These are phyloP conservation scores for Operophtera brumata DNA, from an alignment of 2,888 invertebrate genomes.

Conservation along the genomic window DNA sequence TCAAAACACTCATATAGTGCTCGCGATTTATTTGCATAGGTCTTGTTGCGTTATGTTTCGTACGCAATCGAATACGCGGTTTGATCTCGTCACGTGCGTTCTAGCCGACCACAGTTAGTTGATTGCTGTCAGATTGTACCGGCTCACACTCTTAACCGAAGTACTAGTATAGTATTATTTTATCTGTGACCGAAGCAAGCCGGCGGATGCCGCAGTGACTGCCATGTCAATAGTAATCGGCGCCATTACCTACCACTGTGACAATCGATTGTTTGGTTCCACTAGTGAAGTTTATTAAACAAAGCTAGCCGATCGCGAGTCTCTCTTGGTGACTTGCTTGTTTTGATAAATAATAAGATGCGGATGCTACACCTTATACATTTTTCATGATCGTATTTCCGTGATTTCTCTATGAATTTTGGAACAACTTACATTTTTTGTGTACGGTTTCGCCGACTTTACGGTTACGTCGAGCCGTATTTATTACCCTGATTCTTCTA, in stretches of 20 bases:
- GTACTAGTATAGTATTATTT: no score
- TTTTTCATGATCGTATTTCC: no score
- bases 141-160: constrained; percentile 67
- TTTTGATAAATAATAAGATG: background rate
- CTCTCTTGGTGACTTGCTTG: background rate
- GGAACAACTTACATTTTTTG: no score
- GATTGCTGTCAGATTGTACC: constrained; percentile 66
- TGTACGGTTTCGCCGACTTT: no score
- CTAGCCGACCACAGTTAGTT: constrained; percentile 59
- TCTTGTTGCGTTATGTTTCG: background rate
- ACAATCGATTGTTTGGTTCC: constrained; percentile 42
- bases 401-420: no score
- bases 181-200: no score
- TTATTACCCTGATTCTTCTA: no score
- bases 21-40: background rate
- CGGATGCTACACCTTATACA: no score
- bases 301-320: background rate
- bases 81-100: constrained; percentile 51
- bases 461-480: no score
- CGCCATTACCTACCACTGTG: constrained; percentile 31
- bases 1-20: background rate
- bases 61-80: background rate
- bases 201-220: constrained; percentile 57
- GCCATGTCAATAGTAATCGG: constrained; percentile 41
- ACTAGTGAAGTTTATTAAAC: constrained; percentile 17